These are phyloP conservation scores for Chloromyia formosa DNA, from an alignment of 2,888 invertebrate species.

Conservation along the genomic window DNA sequence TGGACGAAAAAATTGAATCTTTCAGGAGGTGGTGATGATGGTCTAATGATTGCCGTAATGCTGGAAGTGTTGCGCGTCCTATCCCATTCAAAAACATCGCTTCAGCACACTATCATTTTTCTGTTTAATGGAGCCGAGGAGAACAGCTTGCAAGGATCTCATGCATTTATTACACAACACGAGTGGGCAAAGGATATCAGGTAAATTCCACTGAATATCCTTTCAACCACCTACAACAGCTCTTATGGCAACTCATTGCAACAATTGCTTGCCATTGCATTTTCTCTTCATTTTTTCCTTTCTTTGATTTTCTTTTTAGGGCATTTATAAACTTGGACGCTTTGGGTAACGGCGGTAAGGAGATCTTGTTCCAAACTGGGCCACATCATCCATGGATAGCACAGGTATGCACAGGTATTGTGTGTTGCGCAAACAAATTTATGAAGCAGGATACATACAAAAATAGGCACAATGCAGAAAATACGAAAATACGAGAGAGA, in stretches of 20 bases:
- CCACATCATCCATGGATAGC: constrained; percentile 77
- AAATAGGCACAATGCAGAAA: background rate
- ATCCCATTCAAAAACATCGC: constrained; percentile 60
- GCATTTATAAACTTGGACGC: constrained; percentile 92
- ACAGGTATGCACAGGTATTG: constrained; percentile 59
- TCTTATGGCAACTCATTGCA: background rate
- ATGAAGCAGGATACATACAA: too few species aligned
- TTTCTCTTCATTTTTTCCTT: constrained; percentile 54
- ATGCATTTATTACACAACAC: constrained; percentile 76
- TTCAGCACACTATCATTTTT: constrained; percentile 70
- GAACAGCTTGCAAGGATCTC: constrained; percentile 73
- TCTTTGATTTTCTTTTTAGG: constrained; percentile 55
- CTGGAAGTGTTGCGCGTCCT: constrained; percentile 68
- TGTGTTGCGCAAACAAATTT: too few species aligned
- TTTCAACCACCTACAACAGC: background rate
- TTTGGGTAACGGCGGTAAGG: constrained; percentile 91
- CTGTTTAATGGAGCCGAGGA: constrained; percentile 77
- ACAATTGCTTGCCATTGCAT: background rate
- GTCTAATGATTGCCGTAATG: constrained; percentile 71
- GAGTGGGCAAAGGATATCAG: constrained; percentile 80
- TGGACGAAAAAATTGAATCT: too few species aligned
- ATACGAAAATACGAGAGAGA: background rate
- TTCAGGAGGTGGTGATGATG: constrained; percentile 71
- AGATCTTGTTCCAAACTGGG: constrained; percentile 88
- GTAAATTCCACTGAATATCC: constrained; percentile 52